A percentile compares a stretch with the other conserved stretches of the same genome.
Conservation (phyloP, 2,113 vertebrate genomes). For the Sisor rabdophorus region DNA sequence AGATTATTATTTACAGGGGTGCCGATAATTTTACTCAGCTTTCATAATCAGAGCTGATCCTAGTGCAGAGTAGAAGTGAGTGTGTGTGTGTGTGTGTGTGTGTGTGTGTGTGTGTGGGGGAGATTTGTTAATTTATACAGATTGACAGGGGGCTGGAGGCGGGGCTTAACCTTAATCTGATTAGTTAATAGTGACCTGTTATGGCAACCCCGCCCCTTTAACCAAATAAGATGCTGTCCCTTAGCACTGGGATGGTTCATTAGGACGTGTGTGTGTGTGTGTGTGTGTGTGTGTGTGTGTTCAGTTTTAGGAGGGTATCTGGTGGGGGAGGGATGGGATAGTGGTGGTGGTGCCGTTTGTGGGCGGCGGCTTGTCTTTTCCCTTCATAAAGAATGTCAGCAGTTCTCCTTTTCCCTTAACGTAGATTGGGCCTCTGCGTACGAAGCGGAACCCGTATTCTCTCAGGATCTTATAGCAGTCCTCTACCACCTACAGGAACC, state of each 20-base stretch:
- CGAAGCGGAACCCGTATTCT: slow-evolving; percentile 88
- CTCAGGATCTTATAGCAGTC: slow-evolving; percentile 86
- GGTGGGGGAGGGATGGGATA: slow-evolving; percentile 76
- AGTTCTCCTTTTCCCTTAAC: slow-evolving; percentile 96
- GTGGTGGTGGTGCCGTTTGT: slow-evolving; percentile 67
- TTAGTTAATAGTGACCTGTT: not conserved
- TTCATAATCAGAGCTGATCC: too few species aligned
- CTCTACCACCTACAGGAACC: slow-evolving; percentile 83
- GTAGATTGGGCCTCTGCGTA: slow-evolving; percentile 85
- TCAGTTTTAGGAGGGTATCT: slow-evolving; percentile 81
- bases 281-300: not conserved
- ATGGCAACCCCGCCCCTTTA: too few species aligned
- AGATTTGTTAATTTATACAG: not conserved
- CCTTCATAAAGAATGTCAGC: slow-evolving; percentile 93
- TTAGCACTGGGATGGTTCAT: not conserved
- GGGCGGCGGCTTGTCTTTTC: slow-evolving; percentile 78
- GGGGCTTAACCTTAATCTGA: not conserved
- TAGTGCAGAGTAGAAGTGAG: too few species aligned
- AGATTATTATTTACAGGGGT: too few species aligned
- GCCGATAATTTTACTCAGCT: too few species aligned
- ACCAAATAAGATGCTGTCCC: not conserved
- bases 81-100: not conserved
- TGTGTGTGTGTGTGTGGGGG: not conserved
- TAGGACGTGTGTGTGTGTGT: too few species aligned
- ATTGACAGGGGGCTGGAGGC: not conserved